Conservation (phyloP, 53 echinoderm and acorn worm species). For the Antedon mediterranea region DNA sequence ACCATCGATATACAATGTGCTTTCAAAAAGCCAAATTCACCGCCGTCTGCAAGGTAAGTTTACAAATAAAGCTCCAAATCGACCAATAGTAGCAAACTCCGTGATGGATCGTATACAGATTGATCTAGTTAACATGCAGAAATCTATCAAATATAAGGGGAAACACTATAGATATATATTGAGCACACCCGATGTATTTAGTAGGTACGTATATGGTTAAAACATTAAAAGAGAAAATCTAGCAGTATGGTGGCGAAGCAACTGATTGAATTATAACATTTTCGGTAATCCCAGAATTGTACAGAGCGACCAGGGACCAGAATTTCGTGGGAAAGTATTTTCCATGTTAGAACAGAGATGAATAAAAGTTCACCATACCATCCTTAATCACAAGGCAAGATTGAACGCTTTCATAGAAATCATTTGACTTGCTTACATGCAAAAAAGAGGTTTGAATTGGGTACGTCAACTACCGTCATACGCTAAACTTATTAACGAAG, state of each 20-base stretch:
- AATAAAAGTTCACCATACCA: slow-evolving; percentile 12
- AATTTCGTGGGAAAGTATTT: slow-evolving; percentile 11
- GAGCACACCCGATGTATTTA: slow-evolving; percentile 13
- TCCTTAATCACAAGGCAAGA: slow-evolving; percentile 8
- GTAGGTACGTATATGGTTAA: slow-evolving; percentile 12
- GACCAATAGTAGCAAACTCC: slow-evolving; percentile 3
- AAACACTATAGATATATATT: slow-evolving; percentile 9
- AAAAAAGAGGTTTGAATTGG: slow-evolving; percentile 12
- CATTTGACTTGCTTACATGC: background rate
- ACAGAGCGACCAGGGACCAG: slow-evolving; percentile 5
- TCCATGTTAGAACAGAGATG: slow-evolving; percentile 6
- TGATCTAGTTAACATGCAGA: slow-evolving; percentile 11
- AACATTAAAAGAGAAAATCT: slow-evolving; percentile 2
- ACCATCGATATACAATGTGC: slow-evolving; percentile 10
- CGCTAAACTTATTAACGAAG: slow-evolving; percentile 1
- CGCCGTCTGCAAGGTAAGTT: slow-evolving; percentile 1
- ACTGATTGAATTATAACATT: slow-evolving; percentile 2
- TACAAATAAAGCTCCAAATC: slow-evolving; percentile 5
- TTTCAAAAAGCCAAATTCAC: slow-evolving; percentile 1
- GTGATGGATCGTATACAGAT: slow-evolving; percentile 16
- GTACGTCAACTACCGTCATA: slow-evolving; percentile 2
- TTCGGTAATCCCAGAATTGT: slow-evolving; percentile 11
- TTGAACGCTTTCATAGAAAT: slow-evolving; percentile 4
- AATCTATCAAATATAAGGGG: background rate
- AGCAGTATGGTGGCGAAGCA: slow-evolving; percentile 3